phyloP scores from a whole-genome alignment of 2,113 vertebrate genomes.

The Arothron firmamentum region DNA sequence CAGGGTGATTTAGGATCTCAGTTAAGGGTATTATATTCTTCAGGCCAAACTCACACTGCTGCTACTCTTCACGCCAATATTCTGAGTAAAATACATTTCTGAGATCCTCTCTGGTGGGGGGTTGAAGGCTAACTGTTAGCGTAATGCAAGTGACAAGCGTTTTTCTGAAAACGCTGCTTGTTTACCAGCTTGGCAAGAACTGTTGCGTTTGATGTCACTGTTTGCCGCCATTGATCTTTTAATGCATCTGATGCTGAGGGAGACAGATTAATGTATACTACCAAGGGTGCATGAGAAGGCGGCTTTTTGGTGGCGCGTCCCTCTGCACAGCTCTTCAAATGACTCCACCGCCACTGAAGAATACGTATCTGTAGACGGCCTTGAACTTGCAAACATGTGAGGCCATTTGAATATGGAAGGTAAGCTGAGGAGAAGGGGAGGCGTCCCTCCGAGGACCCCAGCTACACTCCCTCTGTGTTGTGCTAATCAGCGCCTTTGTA shows the following conservation, averaged over 20 bases:
- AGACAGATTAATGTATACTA: slow-evolving; percentile 42
- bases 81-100: slow-evolving; percentile 1
- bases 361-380: slow-evolving; percentile 48
- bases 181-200: slow-evolving; percentile 36
- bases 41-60: background rate
- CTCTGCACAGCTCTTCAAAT: slow-evolving; percentile 27
- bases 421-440: slow-evolving; percentile 61
- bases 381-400: slow-evolving; percentile 66
- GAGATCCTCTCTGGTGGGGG: background rate
- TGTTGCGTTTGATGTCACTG: slow-evolving; percentile 38
- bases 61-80: background rate
- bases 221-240: slow-evolving; percentile 55
- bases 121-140: background rate
- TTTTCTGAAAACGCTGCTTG: slow-evolving; percentile 34
- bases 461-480: slow-evolving; percentile 68
- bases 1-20: slow-evolving; percentile 4
- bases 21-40: background rate
- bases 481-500: slow-evolving; percentile 77
- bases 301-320: slow-evolving; percentile 1
- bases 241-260: slow-evolving; percentile 53
- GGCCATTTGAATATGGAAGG: slow-evolving; percentile 69
- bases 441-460: slow-evolving; percentile 55
- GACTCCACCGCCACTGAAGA: slow-evolving; percentile 32
- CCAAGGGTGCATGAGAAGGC: slow-evolving; percentile 41
- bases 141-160: slow-evolving; percentile 3